A percentile compares a stretch with the other conserved stretches of the same genome.
Evolutionary conservation across 2,888 invertebrate genomes (phyloP).

Genomic region (Chrysolina haemoptera): DNA sequence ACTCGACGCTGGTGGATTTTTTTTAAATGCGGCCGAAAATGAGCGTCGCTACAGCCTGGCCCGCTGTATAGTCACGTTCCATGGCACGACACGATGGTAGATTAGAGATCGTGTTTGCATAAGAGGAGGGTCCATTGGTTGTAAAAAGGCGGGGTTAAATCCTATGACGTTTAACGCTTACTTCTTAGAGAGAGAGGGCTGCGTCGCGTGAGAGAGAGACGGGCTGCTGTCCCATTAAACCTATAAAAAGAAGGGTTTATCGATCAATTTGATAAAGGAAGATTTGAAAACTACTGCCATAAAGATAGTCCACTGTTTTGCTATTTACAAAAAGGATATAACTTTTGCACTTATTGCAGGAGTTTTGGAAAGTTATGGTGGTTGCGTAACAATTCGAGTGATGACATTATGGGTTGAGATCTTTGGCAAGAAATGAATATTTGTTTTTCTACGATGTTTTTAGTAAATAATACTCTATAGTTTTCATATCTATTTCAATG

Average conservation of each 20-base stretch:
- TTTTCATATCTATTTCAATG: no score
- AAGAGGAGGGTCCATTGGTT: conserved; percentile 64
- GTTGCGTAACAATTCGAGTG: background rate
- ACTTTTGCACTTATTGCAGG: conserved; percentile 32
- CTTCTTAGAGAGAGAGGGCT: conserved; percentile 51
- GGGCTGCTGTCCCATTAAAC: conserved; percentile 57
- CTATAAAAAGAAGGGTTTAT: conserved; percentile 63
- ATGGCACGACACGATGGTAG: conserved; percentile 53
- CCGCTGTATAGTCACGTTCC: conserved; percentile 58
- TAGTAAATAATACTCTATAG: no score
- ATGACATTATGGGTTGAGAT: background rate
- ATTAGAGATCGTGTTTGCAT: conserved; percentile 61
- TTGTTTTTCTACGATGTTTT: no score
- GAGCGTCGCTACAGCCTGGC: conserved; percentile 40
- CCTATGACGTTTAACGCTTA: conserved; percentile 59
- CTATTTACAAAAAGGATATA: conserved; percentile 45
- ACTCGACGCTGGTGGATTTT: conserved; percentile 52
- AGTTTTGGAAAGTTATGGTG: conserved; percentile 13
- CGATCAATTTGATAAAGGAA: conserved; percentile 61
- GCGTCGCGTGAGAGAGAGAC: conserved; percentile 47
- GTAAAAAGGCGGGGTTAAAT: conserved; percentile 67
- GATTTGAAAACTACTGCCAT: conserved; percentile 61
- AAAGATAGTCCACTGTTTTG: conserved; percentile 57
- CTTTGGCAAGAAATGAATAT: background rate
- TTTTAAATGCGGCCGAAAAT: conserved; percentile 36